Base-by-base conservation (phyloP, 2,888 invertebrate species). In the Erebia palarica region DNA sequence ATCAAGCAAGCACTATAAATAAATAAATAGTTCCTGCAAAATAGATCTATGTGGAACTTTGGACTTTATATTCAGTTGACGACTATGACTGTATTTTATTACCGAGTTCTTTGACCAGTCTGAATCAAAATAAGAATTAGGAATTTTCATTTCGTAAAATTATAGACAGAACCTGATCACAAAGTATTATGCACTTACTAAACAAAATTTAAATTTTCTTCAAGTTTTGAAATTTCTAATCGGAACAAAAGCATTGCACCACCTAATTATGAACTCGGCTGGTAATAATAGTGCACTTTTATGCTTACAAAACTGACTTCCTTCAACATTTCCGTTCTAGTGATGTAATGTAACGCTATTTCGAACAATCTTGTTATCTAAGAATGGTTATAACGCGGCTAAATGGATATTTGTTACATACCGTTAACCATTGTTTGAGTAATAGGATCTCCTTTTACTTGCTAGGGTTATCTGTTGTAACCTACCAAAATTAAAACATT, bases 341-440 rank as follows among this genome's bases (percentile, higher is more conserved):
- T 71, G 68, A 71, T 68, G 72, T 68, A 72, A 72, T 60, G 64
- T 72, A 67, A 65, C 58, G 66, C 69, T 69, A 71, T 73, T 49
- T 67, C 49, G 69, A 64, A 69, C 70, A 66, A 70, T 75, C 69
- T 73, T 16, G 72, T 73, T 75, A 73, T 75, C 75, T 75, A 72
- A 72, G 70, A 68, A 61, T 42, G 60, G 60, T 55, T 70, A 69
- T 69, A 64, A 55, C 69, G 70, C 73, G 72, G 70, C 79, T 64
- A 65, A 69, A 72, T 69, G 60, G 66, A 64, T 72, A 69, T 74
- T 72, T 70, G 72, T 72, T 68, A 68, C 21, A 16, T 60, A 68
- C 65, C 72, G 73, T 72, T 72, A 69, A 57, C 69, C 69, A 70
- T 70, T 72, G 72, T 74, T 69, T 68, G 58, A 58, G 64, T 42